phyloP scores from a whole-genome alignment of 2,797 vertebrate genomes.

The Cheirogaleus major region DNA sequence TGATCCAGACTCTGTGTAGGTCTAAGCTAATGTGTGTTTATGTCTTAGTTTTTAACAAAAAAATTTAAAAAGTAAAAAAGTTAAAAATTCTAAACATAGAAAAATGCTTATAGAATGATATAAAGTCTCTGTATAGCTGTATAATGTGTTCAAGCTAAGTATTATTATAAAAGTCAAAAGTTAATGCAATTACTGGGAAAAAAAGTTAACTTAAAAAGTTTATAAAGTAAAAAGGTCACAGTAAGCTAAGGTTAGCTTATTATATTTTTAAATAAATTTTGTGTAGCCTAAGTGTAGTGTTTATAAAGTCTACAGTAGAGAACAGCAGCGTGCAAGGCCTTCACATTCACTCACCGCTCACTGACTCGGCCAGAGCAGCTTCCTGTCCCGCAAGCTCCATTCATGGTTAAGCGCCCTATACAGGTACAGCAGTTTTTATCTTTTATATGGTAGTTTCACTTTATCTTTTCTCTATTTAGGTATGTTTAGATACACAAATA shows the following conservation, averaged over 20 bases:
- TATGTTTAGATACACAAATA: neutral
- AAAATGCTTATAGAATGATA: neutral
- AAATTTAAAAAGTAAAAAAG: neutral
- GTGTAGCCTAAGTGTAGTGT: neutral
- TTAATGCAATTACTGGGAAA: too few species aligned
- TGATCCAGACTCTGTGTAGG: neutral
- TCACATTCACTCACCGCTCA: neutral
- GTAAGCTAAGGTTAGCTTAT: too few species aligned
- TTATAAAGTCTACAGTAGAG: neutral
- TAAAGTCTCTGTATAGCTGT: neutral
- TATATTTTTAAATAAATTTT: neutral
- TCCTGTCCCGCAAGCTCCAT: neutral
- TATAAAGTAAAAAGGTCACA: too few species aligned
- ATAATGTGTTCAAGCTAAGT: neutral
- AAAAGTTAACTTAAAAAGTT: too few species aligned
- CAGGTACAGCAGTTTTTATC: neutral
- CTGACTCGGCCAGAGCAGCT: neutral
- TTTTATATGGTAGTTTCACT: neutral
- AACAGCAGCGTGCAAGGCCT: neutral
- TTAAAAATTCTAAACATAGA: neutral
- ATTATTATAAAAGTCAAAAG: neutral
- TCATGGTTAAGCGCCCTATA: neutral
- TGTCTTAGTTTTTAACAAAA: neutral
- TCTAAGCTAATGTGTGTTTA: neutral
- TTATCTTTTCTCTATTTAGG: neutral